These are phyloP conservation scores for Campylomormyrus numenius DNA, from an alignment of 2,113 vertebrate genomes.

Conservation along the genomic window DNA sequence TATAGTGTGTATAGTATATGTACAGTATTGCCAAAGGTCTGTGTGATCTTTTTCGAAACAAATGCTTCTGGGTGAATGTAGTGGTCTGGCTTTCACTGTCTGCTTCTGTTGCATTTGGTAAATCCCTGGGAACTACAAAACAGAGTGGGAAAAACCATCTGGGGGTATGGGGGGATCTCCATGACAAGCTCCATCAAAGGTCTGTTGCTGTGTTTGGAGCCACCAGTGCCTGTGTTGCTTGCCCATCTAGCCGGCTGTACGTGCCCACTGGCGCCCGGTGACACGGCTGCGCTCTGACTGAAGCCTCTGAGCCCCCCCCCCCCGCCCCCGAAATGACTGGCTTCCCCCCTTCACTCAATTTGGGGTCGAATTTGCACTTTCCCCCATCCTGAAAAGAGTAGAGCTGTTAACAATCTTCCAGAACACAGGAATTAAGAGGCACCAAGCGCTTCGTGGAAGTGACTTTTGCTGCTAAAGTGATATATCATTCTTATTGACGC, in stretches of 20 bases:
- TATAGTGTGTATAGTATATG: neutral
- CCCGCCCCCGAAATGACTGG: neutral
- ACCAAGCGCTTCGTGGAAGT: neutral
- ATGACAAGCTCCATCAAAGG: neutral
- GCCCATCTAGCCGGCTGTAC: neutral
- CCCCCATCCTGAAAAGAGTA: neutral
- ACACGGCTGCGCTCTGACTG: neutral
- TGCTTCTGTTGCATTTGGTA: neutral
- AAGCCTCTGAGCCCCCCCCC: neutral
- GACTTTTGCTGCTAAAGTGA: neutral
- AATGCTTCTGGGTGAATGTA: neutral
- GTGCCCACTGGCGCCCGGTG: neutral
- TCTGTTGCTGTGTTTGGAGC: neutral
- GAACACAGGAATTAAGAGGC: neutral
- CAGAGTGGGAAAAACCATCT: neutral
- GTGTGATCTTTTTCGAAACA: neutral
- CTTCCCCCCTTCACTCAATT: neutral
- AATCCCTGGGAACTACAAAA: neutral
- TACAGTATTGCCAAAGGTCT: neutral
- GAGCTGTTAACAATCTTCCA: neutral
- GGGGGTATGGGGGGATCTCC: neutral
- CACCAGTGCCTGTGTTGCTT: neutral
- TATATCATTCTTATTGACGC: constrained; percentile 5
- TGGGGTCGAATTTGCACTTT: neutral
- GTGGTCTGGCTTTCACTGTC: neutral